Evolutionary conservation across 2,888 invertebrate species (phyloP), one percentile per base, ranked within the genome.

Genomic region (Cataglyphis albicans): DNA sequence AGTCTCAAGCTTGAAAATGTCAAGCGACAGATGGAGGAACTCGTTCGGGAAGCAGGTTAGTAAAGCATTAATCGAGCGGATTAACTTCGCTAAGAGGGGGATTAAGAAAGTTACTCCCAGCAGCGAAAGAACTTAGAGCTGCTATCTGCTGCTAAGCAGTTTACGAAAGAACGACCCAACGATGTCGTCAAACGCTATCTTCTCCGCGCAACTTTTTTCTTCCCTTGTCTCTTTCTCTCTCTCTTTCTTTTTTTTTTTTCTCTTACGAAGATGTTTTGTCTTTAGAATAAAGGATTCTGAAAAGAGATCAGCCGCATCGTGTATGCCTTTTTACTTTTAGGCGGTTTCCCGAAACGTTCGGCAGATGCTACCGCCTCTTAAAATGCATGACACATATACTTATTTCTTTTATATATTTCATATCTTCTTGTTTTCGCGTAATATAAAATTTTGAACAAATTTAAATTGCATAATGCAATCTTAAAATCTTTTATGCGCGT

Each of bases 41-140:
- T 82, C 64, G 55, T 63, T 74, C 32, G 70, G 35, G 57, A 44
- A 81, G 48, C 61, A 55, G 75, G 85, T 84, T 85, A 83, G 86
- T 78, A 73, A 86, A 86, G 89, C 89, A 92, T 92, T 92, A 92
- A 92, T 92, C 91, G 91, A 86, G 84, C 72, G 88, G 91, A 91
- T 92, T 92, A 92, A 92, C 90, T 90, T 81, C 75, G 86, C 84
- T 89, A 88, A 92, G 90, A 89, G 87, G 88, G 81, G 82, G 89
- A 91, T 90, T 91, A 91, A 90, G 90, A 90, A 90, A 91, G 90
- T 91, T 90, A 88, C 88, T 78, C 81, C 57, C 35, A 74, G 48
- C 78, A 83, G 78, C 73, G 86, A 72, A 87, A 86, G 85, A 88
- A 87, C 85, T 86, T 82, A 78, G 75, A 68, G 82, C 84, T 80